Evolutionary conservation across 2,797 vertebrate genomes (phyloP).

Genomic region (Epinephelus coioides): DNA sequence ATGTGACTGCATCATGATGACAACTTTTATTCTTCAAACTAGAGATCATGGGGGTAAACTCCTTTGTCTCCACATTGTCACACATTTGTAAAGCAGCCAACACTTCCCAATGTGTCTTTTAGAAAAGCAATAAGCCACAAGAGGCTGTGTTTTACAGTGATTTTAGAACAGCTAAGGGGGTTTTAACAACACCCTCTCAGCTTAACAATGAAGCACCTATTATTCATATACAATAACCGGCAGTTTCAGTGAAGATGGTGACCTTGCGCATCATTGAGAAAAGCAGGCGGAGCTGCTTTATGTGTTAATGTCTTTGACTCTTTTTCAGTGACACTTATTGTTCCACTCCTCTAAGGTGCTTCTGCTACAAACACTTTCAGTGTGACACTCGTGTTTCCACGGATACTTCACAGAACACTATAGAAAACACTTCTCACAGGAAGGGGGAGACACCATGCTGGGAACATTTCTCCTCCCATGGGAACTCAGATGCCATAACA

Average conservation of each 20-base stretch:
- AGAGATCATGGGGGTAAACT: too few relatives aligned
- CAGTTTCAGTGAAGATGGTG: not conserved
- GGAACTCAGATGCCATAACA: slow-evolving; percentile 9
- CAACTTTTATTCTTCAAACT: too few relatives aligned
- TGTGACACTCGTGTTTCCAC: not conserved
- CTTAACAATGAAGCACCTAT: not conserved
- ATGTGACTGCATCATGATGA: too few relatives aligned
- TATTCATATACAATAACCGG: not conserved
- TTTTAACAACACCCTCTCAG: not conserved
- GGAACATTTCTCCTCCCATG: not conserved
- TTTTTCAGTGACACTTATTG: not conserved
- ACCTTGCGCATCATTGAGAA: slow-evolving; percentile 23
- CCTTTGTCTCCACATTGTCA: too few relatives aligned
- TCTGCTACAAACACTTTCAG: slow-evolving; percentile 3
- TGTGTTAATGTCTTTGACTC: not conserved
- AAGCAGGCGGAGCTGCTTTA: slow-evolving; percentile 1
- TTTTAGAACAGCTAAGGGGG: too few relatives aligned
- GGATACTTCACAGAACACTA: not conserved
- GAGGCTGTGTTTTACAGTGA: too few relatives aligned
- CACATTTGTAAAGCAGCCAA: too few relatives aligned
- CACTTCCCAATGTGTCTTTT: too few relatives aligned
- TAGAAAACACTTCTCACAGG: slow-evolving; percentile 4
- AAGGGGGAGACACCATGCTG: not conserved
- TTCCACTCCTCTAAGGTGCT: not conserved
- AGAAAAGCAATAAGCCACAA: too few relatives aligned